Conservation (phyloP, 2,113 vertebrate species). For the Vanacampus margaritifer region DNA sequence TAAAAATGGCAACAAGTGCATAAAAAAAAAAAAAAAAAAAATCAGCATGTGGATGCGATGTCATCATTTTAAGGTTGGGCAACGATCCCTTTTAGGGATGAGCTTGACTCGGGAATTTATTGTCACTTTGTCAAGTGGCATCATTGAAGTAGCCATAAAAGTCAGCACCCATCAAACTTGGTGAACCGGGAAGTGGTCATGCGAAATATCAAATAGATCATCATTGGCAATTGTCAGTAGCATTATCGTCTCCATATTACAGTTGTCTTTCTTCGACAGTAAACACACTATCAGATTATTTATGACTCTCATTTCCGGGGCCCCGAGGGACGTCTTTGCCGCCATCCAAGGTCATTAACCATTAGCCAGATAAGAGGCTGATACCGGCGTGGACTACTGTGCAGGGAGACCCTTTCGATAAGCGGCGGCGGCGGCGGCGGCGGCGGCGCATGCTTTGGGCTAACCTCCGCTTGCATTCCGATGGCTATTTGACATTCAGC, state of each 20-base stretch:
- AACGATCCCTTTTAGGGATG: not conserved
- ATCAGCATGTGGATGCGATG: not conserved
- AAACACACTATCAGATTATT: not conserved
- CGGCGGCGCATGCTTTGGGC: conserved; percentile 4
- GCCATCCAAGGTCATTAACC: conserved; percentile 48
- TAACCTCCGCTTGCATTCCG: conserved; percentile 1
- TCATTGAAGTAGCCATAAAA: not conserved
- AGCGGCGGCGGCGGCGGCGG: conserved; percentile 20
- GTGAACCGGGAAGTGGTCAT: not conserved
- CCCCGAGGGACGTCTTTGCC: not conserved
- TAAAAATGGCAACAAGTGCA: too few relatives aligned
- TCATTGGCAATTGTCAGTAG: too few relatives aligned
- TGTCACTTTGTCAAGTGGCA: not conserved
- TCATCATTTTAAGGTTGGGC: not conserved
- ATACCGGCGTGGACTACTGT: conserved; percentile 46
- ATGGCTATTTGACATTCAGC: not conserved
- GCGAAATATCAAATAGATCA: not conserved
- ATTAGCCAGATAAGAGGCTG: conserved; percentile 52
- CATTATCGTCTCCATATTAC: too few relatives aligned
- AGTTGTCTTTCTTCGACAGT: not conserved
- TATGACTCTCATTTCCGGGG: not conserved
- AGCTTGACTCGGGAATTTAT: not conserved
- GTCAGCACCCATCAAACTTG: not conserved
- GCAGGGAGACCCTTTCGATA: conserved; percentile 43
- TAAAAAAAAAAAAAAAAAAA: not conserved